Conservation (phyloP, 2,113 vertebrate species). For the Hypocryptadius cinnamomeus region DNA sequence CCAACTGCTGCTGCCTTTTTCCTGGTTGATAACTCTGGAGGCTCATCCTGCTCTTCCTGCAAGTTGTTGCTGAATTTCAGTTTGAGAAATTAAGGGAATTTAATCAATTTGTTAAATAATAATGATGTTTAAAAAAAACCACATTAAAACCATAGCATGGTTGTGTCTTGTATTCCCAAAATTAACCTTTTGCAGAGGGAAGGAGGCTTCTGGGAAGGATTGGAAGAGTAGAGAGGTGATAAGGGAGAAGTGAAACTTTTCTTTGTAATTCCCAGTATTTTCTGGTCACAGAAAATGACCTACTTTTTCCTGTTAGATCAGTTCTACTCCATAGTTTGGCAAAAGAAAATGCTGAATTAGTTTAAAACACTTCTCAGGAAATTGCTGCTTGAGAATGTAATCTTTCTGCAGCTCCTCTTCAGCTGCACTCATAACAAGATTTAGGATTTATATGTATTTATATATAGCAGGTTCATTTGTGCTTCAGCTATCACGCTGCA, state of each 20-base stretch:
- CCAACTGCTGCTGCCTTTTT: not conserved
- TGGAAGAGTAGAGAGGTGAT: not conserved
- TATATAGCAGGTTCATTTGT: not conserved
- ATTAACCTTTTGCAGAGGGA: not conserved
- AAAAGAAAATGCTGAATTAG: not conserved
- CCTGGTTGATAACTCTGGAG: not conserved
- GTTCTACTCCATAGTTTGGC: not conserved
- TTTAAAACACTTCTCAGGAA: not conserved
- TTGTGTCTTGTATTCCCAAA: not conserved
- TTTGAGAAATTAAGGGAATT: not conserved
- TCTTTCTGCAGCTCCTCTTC: not conserved
- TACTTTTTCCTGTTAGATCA: not conserved
- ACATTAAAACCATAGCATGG: not conserved
- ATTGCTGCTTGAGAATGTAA: not conserved
- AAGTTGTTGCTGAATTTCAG: not conserved
- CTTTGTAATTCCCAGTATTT: not conserved
- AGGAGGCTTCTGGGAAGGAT: not conserved
- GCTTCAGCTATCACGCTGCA: not conserved
- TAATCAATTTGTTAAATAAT: not conserved
- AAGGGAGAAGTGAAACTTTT: not conserved
- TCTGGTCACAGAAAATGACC: not conserved
- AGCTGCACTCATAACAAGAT: not conserved
- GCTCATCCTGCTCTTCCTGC: not conserved
- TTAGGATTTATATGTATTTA: not conserved
- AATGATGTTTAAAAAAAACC: fast-evolving